Evolutionary conservation across 2,888 invertebrate genomes (phyloP).

Genomic region (Drosophila flavopinicola): DNA sequence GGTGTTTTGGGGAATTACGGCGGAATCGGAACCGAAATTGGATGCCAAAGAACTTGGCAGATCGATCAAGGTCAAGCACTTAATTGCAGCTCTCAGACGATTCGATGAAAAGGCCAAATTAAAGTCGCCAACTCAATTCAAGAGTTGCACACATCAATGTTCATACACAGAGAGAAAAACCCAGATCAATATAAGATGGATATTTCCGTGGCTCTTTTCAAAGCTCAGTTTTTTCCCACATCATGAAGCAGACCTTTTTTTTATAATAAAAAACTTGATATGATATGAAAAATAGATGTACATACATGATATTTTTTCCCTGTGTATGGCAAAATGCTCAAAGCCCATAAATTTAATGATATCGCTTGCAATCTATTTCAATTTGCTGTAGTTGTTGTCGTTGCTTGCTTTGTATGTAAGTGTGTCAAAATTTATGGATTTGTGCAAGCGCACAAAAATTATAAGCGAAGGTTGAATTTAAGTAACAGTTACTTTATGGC

Average conservation of each 20-base stretch:
- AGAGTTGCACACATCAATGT: conserved; percentile 57
- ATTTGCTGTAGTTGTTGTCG: conserved; percentile 38
- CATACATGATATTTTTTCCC: too few relatives aligned
- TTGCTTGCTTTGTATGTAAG: conserved; percentile 39
- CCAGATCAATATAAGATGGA: too few relatives aligned
- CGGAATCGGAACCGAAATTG: neutral
- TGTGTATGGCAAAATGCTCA: conserved; percentile 36
- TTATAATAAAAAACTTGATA: too few relatives aligned
- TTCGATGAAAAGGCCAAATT: conserved; percentile 35
- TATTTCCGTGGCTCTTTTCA: too few relatives aligned
- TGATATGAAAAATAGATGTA: too few relatives aligned
- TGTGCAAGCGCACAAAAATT: conserved; percentile 62
- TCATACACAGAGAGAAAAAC: too few relatives aligned
- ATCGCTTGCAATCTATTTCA: conserved; percentile 67
- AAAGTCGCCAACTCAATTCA: conserved; percentile 28
- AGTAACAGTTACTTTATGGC: conserved; percentile 61
- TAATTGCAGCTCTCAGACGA: conserved; percentile 33
- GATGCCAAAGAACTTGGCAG: conserved; percentile 45
- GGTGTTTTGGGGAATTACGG: neutral
- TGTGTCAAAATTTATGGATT: conserved; percentile 69
- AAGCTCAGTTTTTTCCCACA: too few relatives aligned
- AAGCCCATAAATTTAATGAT: conserved; percentile 64
- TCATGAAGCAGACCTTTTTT: too few relatives aligned
- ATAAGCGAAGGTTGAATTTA: conserved; percentile 60
- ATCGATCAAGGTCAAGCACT: conserved; percentile 47